A percentile compares a stretch with the other conserved stretches of the same genome.
These are phyloP conservation scores for Periplaneta americana DNA, from an alignment of 1,140 invertebrate genomes.

Conservation along the genomic window DNA sequence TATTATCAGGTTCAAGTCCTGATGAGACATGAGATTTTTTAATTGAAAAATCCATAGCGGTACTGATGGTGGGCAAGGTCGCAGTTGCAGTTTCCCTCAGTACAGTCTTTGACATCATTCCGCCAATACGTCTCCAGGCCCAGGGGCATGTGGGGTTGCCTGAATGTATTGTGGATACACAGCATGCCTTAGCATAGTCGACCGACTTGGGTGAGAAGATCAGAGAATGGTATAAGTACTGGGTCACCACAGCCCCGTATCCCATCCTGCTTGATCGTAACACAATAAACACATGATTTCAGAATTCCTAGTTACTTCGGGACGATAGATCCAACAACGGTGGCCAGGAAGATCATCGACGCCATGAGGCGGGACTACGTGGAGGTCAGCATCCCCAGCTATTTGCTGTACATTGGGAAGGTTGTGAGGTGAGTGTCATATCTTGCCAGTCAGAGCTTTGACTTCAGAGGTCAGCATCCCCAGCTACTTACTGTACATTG, in stretches of 20 bases:
- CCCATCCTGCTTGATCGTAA: neutral
- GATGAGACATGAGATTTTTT: neutral
- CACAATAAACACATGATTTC: conserved; percentile 10
- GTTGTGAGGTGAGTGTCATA: conserved; percentile 45
- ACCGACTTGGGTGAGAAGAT: no score
- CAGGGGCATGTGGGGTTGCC: no score
- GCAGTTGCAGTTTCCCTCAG: no score
- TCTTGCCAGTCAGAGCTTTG: no score
- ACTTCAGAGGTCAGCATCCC: conserved; percentile 60
- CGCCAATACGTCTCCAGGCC: no score
- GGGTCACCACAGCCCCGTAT: neutral
- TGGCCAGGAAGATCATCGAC: conserved; percentile 49
- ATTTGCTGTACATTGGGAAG: conserved; percentile 50
- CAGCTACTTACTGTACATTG: conserved; percentile 49
- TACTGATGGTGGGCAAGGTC: no score
- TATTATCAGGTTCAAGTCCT: no score
- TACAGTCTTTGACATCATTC: no score
- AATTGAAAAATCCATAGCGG: neutral
- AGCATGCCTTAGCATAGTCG: no score
- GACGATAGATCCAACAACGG: conserved; percentile 49
- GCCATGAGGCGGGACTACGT: conserved; percentile 52
- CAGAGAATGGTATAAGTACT: no score
- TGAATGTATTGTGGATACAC: no score
- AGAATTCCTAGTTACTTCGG: conserved; percentile 62
- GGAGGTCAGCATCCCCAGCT: conserved; percentile 55